These are phyloP conservation scores for Caenorhabditis auriculariae DNA, from an alignment of 2,888 invertebrate species.

Conservation along the genomic window DNA sequence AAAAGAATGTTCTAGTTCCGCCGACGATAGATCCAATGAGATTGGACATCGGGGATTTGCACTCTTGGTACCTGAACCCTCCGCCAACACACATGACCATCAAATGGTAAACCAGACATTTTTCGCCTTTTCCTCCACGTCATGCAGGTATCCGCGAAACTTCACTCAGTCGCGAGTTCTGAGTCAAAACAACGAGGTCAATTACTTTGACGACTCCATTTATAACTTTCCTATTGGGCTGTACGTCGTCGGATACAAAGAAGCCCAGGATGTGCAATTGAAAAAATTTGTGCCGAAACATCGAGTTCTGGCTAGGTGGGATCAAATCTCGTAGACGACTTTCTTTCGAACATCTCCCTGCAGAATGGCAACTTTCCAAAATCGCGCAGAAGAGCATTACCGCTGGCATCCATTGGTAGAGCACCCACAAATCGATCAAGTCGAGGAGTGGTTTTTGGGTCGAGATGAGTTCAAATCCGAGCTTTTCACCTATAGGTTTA, in stretches of 20 bases:
- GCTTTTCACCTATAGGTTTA: constrained; percentile 44
- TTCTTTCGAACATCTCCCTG: neutral
- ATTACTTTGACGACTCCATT: constrained; percentile 38
- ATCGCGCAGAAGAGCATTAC: constrained; percentile 42
- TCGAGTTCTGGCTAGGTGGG: constrained; percentile 30
- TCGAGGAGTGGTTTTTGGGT: constrained; percentile 51
- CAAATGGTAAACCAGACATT: constrained; percentile 56
- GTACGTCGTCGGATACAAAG: constrained; percentile 54
- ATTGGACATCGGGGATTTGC: constrained; percentile 53
- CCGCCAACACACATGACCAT: constrained; percentile 43
- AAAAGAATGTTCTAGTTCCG: constrained; percentile 39
- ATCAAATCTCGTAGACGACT: too few species aligned
- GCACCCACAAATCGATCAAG: constrained; percentile 35
- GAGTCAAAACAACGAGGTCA: constrained; percentile 22
- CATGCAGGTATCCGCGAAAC: constrained; percentile 10
- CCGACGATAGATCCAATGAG: constrained; percentile 60
- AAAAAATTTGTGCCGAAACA: constrained; percentile 53
- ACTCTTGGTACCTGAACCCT: constrained; percentile 54
- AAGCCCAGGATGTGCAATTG: constrained; percentile 43
- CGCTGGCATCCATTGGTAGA: constrained; percentile 27
- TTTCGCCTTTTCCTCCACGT: constrained; percentile 31
- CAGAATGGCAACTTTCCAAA: constrained; percentile 49
- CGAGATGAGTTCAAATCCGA: constrained; percentile 48
- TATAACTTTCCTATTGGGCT: constrained; percentile 50
- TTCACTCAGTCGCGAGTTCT: constrained; percentile 5